Conservation (phyloP, 2,888 invertebrate genomes). For the Plebejus anna region DNA sequence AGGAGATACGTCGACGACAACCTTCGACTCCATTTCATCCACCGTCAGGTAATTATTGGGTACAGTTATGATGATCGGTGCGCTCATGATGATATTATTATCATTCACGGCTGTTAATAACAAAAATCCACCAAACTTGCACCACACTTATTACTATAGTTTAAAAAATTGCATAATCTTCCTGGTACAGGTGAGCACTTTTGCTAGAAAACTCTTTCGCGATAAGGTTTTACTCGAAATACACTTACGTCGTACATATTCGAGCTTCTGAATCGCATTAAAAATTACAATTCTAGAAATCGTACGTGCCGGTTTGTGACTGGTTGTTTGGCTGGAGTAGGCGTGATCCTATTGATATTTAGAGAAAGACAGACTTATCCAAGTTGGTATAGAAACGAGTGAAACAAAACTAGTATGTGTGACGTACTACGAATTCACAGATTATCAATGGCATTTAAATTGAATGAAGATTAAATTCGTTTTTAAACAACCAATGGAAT, state of each 20-base stretch:
- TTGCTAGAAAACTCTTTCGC: slow-evolving; percentile 54
- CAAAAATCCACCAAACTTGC: slow-evolving; percentile 42
- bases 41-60: slow-evolving; percentile 70
- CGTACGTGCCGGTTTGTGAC: slow-evolving; percentile 63
- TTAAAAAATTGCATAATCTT: slow-evolving; percentile 55
- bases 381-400: slow-evolving; percentile 23
- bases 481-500: background rate
- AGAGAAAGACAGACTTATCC: slow-evolving; percentile 41
- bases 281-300: slow-evolving; percentile 51
- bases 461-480: background rate
- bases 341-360: slow-evolving; percentile 44
- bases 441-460: background rate
- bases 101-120: slow-evolving; percentile 35
- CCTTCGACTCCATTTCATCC: slow-evolving; percentile 58
- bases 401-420: background rate
- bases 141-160: slow-evolving; percentile 37
- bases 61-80: slow-evolving; percentile 75
- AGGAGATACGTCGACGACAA: slow-evolving; percentile 55
- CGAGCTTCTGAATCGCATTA: slow-evolving; percentile 55
- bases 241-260: slow-evolving; percentile 66
- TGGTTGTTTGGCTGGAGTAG: slow-evolving; percentile 51
- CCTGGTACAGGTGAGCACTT: slow-evolving; percentile 38
- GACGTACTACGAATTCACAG: background rate
- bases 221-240: slow-evolving; percentile 54
- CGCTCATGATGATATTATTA: slow-evolving; percentile 58